Evolutionary conservation across 37 sponge, comb jelly and placozoan species (phyloP), one percentile per base, ranked within the genome.

Genomic region (Cliona cf. orientalis): DNA sequence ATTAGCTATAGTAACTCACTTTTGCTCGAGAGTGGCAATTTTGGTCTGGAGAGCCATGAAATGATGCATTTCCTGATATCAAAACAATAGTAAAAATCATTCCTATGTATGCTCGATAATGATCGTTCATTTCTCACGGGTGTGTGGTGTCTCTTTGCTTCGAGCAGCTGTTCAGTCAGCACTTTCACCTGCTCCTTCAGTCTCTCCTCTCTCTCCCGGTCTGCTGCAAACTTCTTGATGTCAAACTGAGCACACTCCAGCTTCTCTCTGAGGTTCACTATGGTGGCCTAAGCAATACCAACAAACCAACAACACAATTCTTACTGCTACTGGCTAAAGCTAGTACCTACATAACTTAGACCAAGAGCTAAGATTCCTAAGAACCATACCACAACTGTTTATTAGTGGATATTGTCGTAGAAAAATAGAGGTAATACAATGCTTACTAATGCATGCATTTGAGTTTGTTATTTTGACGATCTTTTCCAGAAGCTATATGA

Each of bases 51-150:
- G 66, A 0, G 75, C 19, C 33, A 12, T 45, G 72, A 75, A 85
- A 58, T 91, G 91, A 55, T 81, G 82, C 91, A 91, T 91, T 40
- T 91, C 91, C 91, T 91, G 75, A 11, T 37, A 29, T 21, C 42
- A 43, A 46, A 60, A 78, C 33, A n/a, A 76, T 34, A 5, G 49
- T 41, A 42, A 38, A 37, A 39, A 31, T 14, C 11, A 41, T 5
- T 66, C 36, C 53, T 38, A 4, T 35, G 19, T 26, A 14, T 68
- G 40, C 11, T 41, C 36, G 22, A 28, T 41, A 68, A 28, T 5
- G 9, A 22, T 35, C 5, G 28, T 28, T 41, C 12, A 4, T 23
- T 25, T 29, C 91, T 77, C 63, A 91, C 91, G 23, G 91, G 91
- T 29, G 91, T 44, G 62, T 91, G 91, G 44, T 91, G 57, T 61